A percentile compares a stretch with the other conserved stretches of the same genome.
phyloP scores from a whole-genome alignment of 2,797 vertebrate species.

The Botia almorhae region DNA sequence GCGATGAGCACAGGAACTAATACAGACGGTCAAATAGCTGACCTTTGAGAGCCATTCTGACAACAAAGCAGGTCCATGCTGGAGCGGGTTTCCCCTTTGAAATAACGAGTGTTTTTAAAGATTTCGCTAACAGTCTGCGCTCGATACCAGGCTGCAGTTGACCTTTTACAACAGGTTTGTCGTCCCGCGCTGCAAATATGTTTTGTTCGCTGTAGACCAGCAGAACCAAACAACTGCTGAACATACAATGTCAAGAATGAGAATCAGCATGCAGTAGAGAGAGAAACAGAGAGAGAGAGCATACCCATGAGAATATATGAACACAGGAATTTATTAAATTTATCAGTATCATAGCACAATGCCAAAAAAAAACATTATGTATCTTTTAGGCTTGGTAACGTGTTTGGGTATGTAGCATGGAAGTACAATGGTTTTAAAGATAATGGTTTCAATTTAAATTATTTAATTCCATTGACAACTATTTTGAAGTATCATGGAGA shows the following conservation, averaged over 20 bases:
- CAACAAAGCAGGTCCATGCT: constrained; percentile 31
- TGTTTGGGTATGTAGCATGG: too few relatives aligned
- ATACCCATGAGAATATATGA: too few relatives aligned
- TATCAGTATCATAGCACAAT: too few relatives aligned
- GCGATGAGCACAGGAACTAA: constrained; percentile 29
- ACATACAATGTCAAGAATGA: constrained; percentile 10
- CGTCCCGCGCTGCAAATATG: constrained; percentile 43
- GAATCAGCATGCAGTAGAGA: constrained; percentile 40
- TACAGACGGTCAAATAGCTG: constrained; percentile 42
- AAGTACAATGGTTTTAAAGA: too few relatives aligned
- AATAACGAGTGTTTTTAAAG: constrained; percentile 60
- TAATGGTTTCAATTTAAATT: too few relatives aligned
- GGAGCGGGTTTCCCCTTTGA: constrained; percentile 54
- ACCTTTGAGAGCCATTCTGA: constrained; percentile 59
- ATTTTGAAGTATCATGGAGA: too few relatives aligned
- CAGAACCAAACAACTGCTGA: constrained; percentile 39
- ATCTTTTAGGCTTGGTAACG: too few relatives aligned
- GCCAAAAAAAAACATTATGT: too few relatives aligned
- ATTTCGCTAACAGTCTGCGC: constrained; percentile 56
- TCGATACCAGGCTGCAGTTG: constrained; percentile 61
- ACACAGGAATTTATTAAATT: too few relatives aligned
- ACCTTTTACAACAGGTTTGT: constrained; percentile 54
- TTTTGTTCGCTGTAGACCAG: constrained; percentile 49
- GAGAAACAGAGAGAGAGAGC: neutral
- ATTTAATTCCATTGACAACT: too few relatives aligned